Evolutionary conservation across 92 coral and sea anemone species (phyloP), one percentile per base, ranked within the genome.

Genomic region (Isaurus tuberculatus): DNA sequence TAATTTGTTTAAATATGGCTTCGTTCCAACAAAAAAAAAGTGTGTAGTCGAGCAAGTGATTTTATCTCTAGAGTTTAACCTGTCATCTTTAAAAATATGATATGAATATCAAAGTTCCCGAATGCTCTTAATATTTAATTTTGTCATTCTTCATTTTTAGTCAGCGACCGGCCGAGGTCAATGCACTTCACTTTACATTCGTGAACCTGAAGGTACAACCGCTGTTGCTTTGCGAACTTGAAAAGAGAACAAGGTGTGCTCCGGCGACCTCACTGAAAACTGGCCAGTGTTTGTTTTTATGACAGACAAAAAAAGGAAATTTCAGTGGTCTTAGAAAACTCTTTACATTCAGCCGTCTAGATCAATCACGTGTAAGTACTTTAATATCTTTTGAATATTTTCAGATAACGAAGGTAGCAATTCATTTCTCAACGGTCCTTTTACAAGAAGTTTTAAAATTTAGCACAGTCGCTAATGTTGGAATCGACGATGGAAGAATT

Each of bases 81-180:
- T 36, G 68, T 65, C 68, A 34, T 28, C 34, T 75, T 32, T 57
- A 77, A 77, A 4, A 34, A 58, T 32, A 77, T 37, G 53, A 77
- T 53, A 25, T 34, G 53, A 58, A 37, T 60, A 43, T 55, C n/a
- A 53, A 19, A 23, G 42, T 77, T 77, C 82, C 46, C 70, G 67
- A 58, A 53, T 37, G 64, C 32, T 20, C 82, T 77, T 55, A 77
- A 77, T 31, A 15, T 77, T 77, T 77, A 77, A 77, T 60, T 65
- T 60, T 60, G 20, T 26, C 32, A 36, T 5, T 77, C 17, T 32
- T 57, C 37, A 25, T 63, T 27, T 14, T 53, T 63, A 63, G 69
- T 29, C n/a, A n/a, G n/a, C 20, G 17, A 37, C 49, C 46, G 53
- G 69, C 69, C 82, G 58, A 77, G 70, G 69, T 77, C 68, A 40